Base-by-base conservation (phyloP, 1,140 invertebrate species). In the Stegodyphus dumicola region DNA sequence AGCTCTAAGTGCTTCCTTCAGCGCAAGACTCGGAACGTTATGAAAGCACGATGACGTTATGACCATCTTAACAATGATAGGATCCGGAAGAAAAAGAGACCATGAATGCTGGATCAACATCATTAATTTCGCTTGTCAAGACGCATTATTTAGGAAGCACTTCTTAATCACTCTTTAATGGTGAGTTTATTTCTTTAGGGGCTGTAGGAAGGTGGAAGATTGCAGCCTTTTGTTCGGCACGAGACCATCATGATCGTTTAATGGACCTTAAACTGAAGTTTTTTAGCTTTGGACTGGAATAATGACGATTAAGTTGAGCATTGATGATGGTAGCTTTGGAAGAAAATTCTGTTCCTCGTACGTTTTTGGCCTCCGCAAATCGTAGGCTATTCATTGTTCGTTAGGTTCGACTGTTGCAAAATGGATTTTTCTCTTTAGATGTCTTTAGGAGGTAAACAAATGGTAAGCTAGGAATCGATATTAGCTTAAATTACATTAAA, bases 111-210 rank as follows among this genome's bases (percentile, higher is more conserved):
- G 51, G 5, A 18, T 4, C 64, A 53, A 11, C 15, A 17, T 78
- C 77, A 78, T 78, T 78, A 78, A 78, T 78, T 78, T 78, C 77
- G 54, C 77, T 69, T 78, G 77, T 78, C 77, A 78, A 78, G 77
- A 69, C 52, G 18, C 66, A 78, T 78, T 78, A 78, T 78, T 78
- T 78, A 65, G 48, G 17, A 69, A 78, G 77, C 77, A 53, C 54
- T 78, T 78, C 77, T 78, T 78, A 78, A 78, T 78, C 77, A 78
- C 77, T 53, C 65, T 78, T 78, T 78, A 78, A 78, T 78, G 77
- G 77, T 17, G 66, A 78, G 65, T 69, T 78, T 69, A 78, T 78
- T 78, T 78, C 64, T 78, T 66, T 7, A 65, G 60, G 65, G 53
- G 13, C 33, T 33, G 33, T 33, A 3, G 33, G 33, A n/a, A 56